phyloP scores from a whole-genome alignment of 2,113 vertebrate species.

The Bos indicus region DNA sequence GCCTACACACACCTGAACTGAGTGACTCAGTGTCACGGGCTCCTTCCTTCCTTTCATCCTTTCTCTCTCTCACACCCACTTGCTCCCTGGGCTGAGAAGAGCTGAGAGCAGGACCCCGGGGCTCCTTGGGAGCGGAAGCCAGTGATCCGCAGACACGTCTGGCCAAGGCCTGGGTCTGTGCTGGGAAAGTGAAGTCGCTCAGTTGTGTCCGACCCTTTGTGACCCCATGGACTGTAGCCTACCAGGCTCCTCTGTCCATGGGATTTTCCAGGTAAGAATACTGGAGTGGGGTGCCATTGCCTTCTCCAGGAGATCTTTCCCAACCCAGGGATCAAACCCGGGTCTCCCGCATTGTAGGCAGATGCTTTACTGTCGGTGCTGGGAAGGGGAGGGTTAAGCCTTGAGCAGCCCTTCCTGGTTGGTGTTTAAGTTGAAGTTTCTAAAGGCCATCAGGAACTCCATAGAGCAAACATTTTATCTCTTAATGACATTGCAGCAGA shows the following conservation, averaged over 20 bases:
- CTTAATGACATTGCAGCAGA: slow-evolving; percentile 58
- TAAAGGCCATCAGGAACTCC: slow-evolving; percentile 30
- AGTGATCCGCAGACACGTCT: not conserved
- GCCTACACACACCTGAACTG: not conserved
- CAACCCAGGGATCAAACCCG: fast-evolving
- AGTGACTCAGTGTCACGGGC: not conserved
- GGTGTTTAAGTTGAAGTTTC: slow-evolving; percentile 37
- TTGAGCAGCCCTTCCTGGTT: not conserved
- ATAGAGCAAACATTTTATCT: slow-evolving; percentile 68
- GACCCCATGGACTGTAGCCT: not conserved
- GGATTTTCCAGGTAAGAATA: not conserved
- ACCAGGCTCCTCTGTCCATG: not conserved
- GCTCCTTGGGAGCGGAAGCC: not conserved
- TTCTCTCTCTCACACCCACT: not conserved
- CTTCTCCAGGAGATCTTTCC: not conserved
- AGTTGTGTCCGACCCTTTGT: not conserved
- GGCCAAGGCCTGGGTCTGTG: not conserved
- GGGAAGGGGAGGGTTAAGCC: not conserved
- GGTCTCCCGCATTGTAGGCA: not conserved
- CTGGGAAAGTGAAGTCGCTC: not conserved
- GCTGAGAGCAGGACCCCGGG: not conserved
- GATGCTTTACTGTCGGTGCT: not conserved
- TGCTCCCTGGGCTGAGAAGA: not conserved
- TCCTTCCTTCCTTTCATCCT: not conserved
- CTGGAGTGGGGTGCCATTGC: not conserved